Percentiles rank a stretch among this genome's conserved stretches.
Conservation (phyloP, 2,888 invertebrate species). For the Imbricaverruca yamaguchii region DNA sequence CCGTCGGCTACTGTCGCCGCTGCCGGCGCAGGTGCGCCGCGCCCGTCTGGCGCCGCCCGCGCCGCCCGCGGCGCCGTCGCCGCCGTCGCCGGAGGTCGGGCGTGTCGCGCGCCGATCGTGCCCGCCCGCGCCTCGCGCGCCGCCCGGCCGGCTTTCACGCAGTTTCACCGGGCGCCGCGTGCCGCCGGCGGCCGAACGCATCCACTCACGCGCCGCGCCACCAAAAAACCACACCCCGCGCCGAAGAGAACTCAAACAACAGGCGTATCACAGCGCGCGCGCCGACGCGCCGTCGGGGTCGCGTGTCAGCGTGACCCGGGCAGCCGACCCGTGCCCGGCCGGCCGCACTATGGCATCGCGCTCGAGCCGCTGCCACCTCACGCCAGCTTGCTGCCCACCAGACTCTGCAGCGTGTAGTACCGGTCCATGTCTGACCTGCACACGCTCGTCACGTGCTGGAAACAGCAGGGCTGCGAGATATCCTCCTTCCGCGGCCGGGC, state of each 20-base stretch:
- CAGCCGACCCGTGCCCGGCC: background rate
- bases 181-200: background rate
- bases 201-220: background rate
- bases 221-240: background rate
- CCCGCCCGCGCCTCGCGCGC: background rate
- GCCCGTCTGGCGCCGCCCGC: background rate
- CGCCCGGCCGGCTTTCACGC: background rate
- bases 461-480: slow-evolving; percentile 76
- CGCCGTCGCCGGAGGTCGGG: background rate
- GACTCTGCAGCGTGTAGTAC: slow-evolving; percentile 60
- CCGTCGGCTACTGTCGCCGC: too few relatives aligned
- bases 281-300: background rate
- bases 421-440: slow-evolving; percentile 57
- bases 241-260: background rate
- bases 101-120: background rate
- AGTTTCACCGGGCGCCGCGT: background rate
- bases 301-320: background rate
- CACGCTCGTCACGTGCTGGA: slow-evolving; percentile 72
- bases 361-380: slow-evolving; percentile 19
- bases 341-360: slow-evolving; percentile 26
- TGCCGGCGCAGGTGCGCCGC: too few relatives aligned
- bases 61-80: background rate
- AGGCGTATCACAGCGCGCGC: background rate
- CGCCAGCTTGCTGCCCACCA: slow-evolving; percentile 41
- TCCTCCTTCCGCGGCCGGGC: slow-evolving; percentile 64